Base-by-base conservation (phyloP, 2,888 invertebrate species). In the Mythimna lalbum region DNA sequence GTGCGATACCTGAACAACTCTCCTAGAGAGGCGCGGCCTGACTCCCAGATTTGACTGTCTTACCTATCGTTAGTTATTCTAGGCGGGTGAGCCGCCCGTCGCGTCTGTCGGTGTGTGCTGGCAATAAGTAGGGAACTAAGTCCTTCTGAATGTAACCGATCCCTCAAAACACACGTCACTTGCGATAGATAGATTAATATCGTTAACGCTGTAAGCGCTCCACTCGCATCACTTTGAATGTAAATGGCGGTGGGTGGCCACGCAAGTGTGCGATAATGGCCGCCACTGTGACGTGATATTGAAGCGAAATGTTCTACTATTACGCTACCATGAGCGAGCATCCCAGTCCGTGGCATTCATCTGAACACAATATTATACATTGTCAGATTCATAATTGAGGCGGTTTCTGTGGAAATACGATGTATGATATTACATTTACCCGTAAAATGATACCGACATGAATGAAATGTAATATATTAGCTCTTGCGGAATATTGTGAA, bases 181-280 rank as follows among this genome's bases (percentile, higher is more conserved):
- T n/a, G n/a, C 43, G 23, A 14, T 50, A 33, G 14, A 19, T 19
- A 49, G 19, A 12, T 53, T 36, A 10, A n/a, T 47, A 69, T 21
- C 47, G 69, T 19, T 19, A 19, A 19, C 43, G 19, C 52, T 49
- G 14, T 7, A 33, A 50, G 23, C 59, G 52, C 70, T 50, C 43
- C 27, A 5, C 62, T 63, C 63, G 39, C 43, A 27, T 36, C 56
- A 52, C 64, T 53, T 36, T 60, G 21, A 53, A 71, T 61, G 49
- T 55, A 49, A 60, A 53, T 55, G 72, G 19, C 27, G 23, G n/a
- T 31, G 39, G 3, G 56, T 12, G 71, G 61, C 49, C 14, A 9
- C 69, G 57, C 52, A 52, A 27, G 52, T 53, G 57, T 43, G 33
- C 60, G 62, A 14, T 55, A 31, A 31, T 55, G 69, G 33, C 43